A percentile compares a stretch with the other conserved stretches of the same genome.
Evolutionary conservation across 2,888 invertebrate genomes (phyloP).

Genomic region (Linnaemya vulpina): DNA sequence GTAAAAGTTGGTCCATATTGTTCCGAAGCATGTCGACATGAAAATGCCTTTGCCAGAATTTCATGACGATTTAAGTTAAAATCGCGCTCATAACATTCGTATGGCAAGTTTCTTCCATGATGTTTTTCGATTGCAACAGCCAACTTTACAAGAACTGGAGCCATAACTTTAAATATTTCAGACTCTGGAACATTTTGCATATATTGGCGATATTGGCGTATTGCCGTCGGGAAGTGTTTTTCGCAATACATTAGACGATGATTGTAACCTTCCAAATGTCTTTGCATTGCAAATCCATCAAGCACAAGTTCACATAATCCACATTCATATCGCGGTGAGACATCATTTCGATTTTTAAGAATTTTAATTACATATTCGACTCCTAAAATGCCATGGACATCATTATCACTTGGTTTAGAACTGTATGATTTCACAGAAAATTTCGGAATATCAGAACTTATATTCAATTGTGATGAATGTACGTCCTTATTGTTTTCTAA

Average conservation of each 20-base stretch:
- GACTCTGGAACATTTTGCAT: slow-evolving; percentile 84
- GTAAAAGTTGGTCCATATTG: slow-evolving; percentile 85
- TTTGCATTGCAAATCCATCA: slow-evolving; percentile 89
- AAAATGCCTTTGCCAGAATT: slow-evolving; percentile 87
- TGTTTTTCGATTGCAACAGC: slow-evolving; percentile 89
- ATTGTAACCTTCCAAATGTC: slow-evolving; percentile 90
- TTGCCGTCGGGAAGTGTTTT: slow-evolving; percentile 85
- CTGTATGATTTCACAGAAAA: slow-evolving; percentile 74
- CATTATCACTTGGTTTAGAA: slow-evolving; percentile 65
- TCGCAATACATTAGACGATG: slow-evolving; percentile 89
- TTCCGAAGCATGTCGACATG: slow-evolving; percentile 88
- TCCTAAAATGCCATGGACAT: slow-evolving; percentile 84
- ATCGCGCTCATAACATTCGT: slow-evolving; percentile 87
- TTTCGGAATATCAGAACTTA: slow-evolving; percentile 41
- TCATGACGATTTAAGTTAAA: slow-evolving; percentile 86
- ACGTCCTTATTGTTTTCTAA: not conserved
- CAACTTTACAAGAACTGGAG: slow-evolving; percentile 84
- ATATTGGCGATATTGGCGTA: slow-evolving; percentile 86
- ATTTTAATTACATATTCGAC: slow-evolving; percentile 91
- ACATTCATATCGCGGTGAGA: slow-evolving; percentile 89
- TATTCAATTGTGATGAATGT: not conserved
- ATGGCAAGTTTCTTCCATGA: slow-evolving; percentile 88
- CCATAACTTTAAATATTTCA: slow-evolving; percentile 80
- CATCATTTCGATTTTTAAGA: slow-evolving; percentile 85
- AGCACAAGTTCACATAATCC: slow-evolving; percentile 90